Evolutionary conservation across 2,797 vertebrate species (phyloP).

Genomic region (Mergus octosetaceus): DNA sequence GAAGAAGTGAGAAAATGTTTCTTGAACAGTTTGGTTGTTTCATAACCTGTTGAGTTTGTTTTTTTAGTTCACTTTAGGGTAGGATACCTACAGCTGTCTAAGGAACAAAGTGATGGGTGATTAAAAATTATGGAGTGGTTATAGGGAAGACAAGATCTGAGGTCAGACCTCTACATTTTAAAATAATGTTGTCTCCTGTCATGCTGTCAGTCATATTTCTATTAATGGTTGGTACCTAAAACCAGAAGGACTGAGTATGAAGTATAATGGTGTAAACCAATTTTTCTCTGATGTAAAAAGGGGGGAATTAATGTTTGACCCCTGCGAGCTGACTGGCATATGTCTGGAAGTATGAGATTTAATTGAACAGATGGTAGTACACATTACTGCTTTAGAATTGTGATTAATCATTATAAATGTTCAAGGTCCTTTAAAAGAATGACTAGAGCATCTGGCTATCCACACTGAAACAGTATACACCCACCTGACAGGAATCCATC

Average conservation of each 20-base stretch:
- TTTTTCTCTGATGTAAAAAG: not conserved
- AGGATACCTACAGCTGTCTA: not conserved
- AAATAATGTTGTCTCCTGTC: not conserved
- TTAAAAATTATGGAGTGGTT: not conserved
- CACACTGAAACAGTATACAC: constrained; percentile 26
- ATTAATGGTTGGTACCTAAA: not conserved
- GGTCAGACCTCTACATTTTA: not conserved
- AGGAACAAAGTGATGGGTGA: not conserved
- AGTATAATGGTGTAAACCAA: not conserved
- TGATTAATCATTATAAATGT: constrained; percentile 66
- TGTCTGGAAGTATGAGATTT: constrained; percentile 48
- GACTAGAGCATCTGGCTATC: constrained; percentile 58
- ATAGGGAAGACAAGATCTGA: not conserved
- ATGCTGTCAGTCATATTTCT: not conserved
- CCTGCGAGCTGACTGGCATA: constrained; percentile 16
- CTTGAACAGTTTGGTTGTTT: not conserved
- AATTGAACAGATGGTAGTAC: constrained; percentile 61
- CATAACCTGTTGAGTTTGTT: constrained; percentile 3
- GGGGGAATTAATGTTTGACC: constrained; percentile 7
- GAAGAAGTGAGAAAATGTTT: not conserved
- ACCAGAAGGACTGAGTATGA: not conserved
- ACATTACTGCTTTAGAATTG: constrained; percentile 52
- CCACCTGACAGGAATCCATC: constrained; percentile 62
- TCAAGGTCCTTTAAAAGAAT: constrained; percentile 63
- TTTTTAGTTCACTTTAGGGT: not conserved